phyloP scores from a whole-genome alignment of 2,113 vertebrate species.

The Gallinago undulata region DNA sequence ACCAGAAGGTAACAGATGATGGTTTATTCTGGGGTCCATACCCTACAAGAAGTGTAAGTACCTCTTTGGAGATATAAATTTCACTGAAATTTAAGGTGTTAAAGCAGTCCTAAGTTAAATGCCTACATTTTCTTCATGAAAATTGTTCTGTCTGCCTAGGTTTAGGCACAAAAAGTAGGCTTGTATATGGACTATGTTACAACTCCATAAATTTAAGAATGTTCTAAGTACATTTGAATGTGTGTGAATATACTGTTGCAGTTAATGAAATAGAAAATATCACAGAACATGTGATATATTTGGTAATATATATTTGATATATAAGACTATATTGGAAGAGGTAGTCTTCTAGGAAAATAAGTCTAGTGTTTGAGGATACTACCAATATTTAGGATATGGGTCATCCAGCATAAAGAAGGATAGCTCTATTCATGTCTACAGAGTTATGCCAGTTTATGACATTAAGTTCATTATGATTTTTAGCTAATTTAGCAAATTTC shows the following conservation, averaged over 20 bases:
- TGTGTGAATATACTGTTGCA: neutral
- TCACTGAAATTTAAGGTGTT: neutral
- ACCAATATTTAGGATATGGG: neutral
- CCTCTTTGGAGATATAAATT: neutral
- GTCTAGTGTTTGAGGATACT: neutral
- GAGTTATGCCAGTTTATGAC: neutral
- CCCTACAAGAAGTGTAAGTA: neutral
- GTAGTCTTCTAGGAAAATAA: neutral
- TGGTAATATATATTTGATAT: no score
- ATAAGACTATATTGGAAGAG: neutral
- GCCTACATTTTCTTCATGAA: neutral
- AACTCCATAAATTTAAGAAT: neutral
- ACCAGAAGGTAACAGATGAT: neutral
- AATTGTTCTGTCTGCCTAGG: neutral
- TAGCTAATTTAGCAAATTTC: slow-evolving; percentile 3
- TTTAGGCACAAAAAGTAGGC: neutral
- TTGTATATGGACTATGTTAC: neutral
- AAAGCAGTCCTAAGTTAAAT: neutral
- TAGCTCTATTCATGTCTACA: neutral
- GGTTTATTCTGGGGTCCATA: neutral
- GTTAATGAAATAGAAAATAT: neutral
- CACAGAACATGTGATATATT: neutral
- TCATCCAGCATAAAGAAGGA: neutral
- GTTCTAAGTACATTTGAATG: neutral
- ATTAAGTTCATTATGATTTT: neutral